Base-by-base conservation (phyloP, 2,888 invertebrate genomes). In the Phytoseiulus persimilis region DNA sequence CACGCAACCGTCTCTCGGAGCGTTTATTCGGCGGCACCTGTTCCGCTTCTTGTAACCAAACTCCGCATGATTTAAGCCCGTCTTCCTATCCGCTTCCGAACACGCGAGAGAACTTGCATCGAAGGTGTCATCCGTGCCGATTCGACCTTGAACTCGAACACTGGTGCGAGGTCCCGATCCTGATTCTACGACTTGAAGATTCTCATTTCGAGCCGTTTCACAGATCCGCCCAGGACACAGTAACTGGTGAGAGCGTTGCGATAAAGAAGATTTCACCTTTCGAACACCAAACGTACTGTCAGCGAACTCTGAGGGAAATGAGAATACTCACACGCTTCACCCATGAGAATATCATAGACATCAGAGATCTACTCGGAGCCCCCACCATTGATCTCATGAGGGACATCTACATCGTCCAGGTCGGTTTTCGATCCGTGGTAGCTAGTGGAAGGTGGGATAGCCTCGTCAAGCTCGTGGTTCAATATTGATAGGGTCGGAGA, bases 221-320 rank as follows among this genome's bases (percentile, higher is more conserved):
- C 89, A 97, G 97, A 92, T 97, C 97, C 91, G 97, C 97, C 89
- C 95, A 95, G 92, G 97, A 97, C 93, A 96, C 96, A 92, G 94
- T 96, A 91, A 97, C 97, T 92, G 96, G 96, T 93, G 95, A 96
- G 92, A 98, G 98, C 94, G 99, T 99, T 92, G 99, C 99, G 91
- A 99, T 99, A 92, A 99, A 99, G 94, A 99, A 99, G 94, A 99
- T 99, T 93, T 99, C 99, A 90, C 99, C 99, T 89, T 99, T 99
- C 93, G 99, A 99, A 94, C 99, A 99, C 94, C 99, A 99, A 94
- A 99, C 99, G 1, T 99, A 99, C 94, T 99, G 99, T 94, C 99
- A 99, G 94, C 95, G 99, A 93, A 99, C 99, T 91, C 94, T 99
- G 92, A 94, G 99, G 92, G 99, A 99, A 95, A 99, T 99, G 92